Percentiles rank a stretch among this genome's conserved stretches.
These are phyloP conservation scores for Psammodynastes pulverulentus DNA, from an alignment of 2,113 vertebrate genomes.

Conservation along the genomic window DNA sequence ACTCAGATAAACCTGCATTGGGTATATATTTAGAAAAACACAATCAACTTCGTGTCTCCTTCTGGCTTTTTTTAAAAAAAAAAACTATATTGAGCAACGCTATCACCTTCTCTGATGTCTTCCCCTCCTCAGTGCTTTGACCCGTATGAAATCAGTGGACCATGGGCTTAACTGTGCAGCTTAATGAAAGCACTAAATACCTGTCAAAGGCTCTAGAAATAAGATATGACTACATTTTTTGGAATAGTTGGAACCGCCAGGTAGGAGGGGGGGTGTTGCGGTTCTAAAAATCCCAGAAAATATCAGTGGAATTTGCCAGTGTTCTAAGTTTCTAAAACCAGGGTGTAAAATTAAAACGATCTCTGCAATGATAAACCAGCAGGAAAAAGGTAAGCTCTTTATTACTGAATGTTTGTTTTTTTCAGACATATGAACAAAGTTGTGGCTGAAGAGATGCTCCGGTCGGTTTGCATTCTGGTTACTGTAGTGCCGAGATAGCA, in stretches of 20 bases:
- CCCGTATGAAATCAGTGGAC: neutral
- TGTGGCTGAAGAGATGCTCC: neutral
- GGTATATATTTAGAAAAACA: neutral
- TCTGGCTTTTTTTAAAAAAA: neutral
- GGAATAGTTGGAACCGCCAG: neutral
- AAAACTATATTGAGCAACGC: neutral
- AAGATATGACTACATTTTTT: neutral
- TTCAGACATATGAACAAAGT: neutral
- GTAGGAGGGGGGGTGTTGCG: too few relatives aligned
- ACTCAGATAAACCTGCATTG: conserved; percentile 91
- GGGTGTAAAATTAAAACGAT: neutral
- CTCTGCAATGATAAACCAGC: neutral
- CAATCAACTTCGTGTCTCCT: neutral
- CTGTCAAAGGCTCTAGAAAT: neutral
- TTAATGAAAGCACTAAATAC: neutral
- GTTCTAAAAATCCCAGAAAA: neutral
- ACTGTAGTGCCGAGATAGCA: neutral
- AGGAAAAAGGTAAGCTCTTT: neutral
- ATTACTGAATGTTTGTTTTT: neutral
- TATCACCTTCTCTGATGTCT: neutral
- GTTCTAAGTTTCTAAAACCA: neutral
- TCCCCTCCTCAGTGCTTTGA: neutral
- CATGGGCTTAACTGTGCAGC: too few relatives aligned
- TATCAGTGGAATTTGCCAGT: neutral
- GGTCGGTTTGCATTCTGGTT: neutral